phyloP scores from a whole-genome alignment of 2,797 vertebrate genomes.

The Pygocentrus nattereri region DNA sequence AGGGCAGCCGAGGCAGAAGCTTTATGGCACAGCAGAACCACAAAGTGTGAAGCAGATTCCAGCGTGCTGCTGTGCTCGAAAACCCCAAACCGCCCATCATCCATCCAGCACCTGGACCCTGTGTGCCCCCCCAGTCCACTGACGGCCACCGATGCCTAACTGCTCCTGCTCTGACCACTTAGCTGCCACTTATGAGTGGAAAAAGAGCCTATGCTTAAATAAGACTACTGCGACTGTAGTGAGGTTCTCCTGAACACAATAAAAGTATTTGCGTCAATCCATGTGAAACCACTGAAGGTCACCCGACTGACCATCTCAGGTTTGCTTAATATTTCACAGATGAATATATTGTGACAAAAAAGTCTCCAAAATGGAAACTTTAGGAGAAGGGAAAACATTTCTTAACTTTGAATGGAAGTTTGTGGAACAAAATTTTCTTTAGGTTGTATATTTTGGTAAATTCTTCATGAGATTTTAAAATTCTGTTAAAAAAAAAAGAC shows the following conservation, averaged over 20 bases:
- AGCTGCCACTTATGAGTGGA: not conserved
- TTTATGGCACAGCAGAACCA: conserved; percentile 87
- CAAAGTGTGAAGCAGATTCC: conserved; percentile 97
- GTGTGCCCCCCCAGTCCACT: conserved; percentile 51
- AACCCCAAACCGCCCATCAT: conserved; percentile 76
- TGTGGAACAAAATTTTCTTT: too few relatives aligned
- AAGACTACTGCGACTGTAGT: not conserved
- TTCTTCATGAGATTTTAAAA: too few relatives aligned
- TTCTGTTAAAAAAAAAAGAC: too few relatives aligned
- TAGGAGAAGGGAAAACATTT: too few relatives aligned
- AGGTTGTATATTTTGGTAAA: too few relatives aligned
- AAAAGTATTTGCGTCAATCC: too few relatives aligned
- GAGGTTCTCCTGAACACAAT: not conserved
- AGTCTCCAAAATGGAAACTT: too few relatives aligned
- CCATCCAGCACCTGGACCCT: conserved; percentile 76
- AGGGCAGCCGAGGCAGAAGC: conserved; percentile 75
- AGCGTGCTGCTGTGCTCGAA: conserved; percentile 89
- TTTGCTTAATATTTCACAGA: too few relatives aligned
- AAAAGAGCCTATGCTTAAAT: not conserved
- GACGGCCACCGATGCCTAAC: conserved; percentile 40
- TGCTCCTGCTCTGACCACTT: not conserved
- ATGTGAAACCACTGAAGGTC: too few relatives aligned
- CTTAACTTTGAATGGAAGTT: too few relatives aligned
- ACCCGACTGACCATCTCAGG: too few relatives aligned
- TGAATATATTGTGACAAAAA: too few relatives aligned